Conservation (phyloP, 2,888 invertebrate species). For the Polyommatus iphigenia region DNA sequence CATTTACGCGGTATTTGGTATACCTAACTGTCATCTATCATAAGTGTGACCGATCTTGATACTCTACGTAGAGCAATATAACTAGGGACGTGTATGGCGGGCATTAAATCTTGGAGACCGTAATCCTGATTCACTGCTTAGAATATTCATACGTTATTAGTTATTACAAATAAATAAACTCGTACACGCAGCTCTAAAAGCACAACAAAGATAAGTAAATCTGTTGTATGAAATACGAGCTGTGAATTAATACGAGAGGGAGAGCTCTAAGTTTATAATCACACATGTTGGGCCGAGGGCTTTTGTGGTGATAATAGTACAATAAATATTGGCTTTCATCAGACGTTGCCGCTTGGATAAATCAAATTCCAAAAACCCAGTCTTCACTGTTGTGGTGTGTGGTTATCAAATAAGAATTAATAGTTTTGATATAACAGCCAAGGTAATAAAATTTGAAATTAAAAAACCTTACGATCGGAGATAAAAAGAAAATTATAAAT, state of each 20-base stretch:
- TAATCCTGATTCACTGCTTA: slow-evolving; percentile 7
- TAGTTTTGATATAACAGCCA: background rate
- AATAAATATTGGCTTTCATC: slow-evolving; percentile 43
- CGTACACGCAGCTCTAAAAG: background rate
- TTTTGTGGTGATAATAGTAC: slow-evolving; percentile 49
- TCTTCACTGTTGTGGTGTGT: background rate
- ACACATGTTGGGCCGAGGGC: slow-evolving; percentile 44
- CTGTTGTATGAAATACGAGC: slow-evolving; percentile 15
- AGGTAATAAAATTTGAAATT: background rate
- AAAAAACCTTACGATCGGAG: background rate
- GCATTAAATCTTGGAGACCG: background rate
- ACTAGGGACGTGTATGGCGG: background rate
- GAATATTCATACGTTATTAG: slow-evolving; percentile 12
- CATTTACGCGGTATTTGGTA: too few relatives aligned
- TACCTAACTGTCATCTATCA: too few relatives aligned
- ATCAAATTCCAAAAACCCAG: background rate
- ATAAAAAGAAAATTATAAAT: background rate
- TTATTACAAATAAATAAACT: slow-evolving; percentile 17
- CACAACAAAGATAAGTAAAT: slow-evolving; percentile 30
- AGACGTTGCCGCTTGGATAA: slow-evolving; percentile 31
- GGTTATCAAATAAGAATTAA: background rate
- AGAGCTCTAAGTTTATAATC: slow-evolving; percentile 45
- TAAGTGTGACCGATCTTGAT: background rate
- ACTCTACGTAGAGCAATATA: background rate
- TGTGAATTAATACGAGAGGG: slow-evolving; percentile 34